Conservation (phyloP, 1,140 invertebrate genomes). For the Drepana arcuata region DNA sequence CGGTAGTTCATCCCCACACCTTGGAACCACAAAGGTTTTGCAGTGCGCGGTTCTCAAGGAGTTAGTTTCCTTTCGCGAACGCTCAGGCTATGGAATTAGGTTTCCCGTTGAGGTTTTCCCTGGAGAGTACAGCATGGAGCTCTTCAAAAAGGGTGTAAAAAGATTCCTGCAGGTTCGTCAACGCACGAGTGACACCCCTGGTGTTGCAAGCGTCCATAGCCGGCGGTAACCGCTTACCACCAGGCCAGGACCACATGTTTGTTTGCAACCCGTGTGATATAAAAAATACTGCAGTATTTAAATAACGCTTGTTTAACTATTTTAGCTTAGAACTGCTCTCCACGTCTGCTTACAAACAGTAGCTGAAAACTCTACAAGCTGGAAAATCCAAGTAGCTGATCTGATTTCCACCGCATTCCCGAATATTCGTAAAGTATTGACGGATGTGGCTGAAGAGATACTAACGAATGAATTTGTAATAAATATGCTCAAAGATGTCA, state of each 20-base stretch:
- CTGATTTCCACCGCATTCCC: constrained; percentile 3
- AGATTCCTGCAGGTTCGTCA: too few species aligned
- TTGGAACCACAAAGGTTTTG: too few species aligned
- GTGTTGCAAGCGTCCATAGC: too few species aligned
- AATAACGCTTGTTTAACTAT: constrained; percentile 2
- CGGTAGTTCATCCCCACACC: too few species aligned
- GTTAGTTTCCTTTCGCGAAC: too few species aligned
- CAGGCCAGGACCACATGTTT: background rate
- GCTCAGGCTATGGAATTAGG: constrained; percentile 3
- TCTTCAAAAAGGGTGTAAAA: too few species aligned
- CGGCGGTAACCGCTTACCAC: constrained; percentile 3
- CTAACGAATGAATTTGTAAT: constrained; percentile 5
- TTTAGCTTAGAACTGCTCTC: constrained; percentile 16
- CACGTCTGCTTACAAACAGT: constrained; percentile 18
- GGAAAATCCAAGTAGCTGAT: constrained; percentile 10
- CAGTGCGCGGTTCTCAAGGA: too few species aligned
- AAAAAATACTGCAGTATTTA: background rate
- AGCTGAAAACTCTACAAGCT: constrained; percentile 9
- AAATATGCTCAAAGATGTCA: constrained; percentile 5
- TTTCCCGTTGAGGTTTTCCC: too few species aligned
- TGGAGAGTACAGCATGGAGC: too few species aligned
- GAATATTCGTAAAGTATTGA: constrained; percentile 5
- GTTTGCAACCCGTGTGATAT: too few species aligned
- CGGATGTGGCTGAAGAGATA: constrained; percentile 4
- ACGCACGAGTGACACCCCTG: too few species aligned